Base-by-base conservation (phyloP, 2,113 vertebrate species). In the Litocranius walleri region DNA sequence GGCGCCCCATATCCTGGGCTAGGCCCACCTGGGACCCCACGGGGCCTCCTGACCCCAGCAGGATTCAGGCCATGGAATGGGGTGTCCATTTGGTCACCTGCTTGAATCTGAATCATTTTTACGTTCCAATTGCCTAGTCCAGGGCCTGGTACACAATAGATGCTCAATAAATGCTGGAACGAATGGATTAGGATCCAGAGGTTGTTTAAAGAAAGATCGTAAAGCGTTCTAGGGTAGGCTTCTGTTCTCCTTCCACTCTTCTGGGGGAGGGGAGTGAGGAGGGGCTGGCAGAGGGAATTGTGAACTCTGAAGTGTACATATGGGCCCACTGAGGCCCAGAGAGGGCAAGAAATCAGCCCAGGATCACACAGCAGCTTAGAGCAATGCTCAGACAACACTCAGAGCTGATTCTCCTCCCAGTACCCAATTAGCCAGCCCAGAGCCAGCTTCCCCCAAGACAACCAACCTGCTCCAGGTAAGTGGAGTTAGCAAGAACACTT, bases 91-190 rank as follows among this genome's bases (percentile, higher is more conserved):
- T 84, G 90, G 71, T 92, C 83, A 1, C 89, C 21, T 45, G 54
- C 87, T 52, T n/a, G 88, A 52, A n/a, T 86, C 78, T 27, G 40
- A 48, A n/a, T 85, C 77, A n/a, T 81, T 91, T 64, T 21, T 87
- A 30, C 50, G 0, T 86, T 71, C 19, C 77, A 36, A 7, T 4
- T 14, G 21, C 57, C 57, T 17, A 3, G 56, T 40, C 64, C 62
- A 3, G 78, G 61, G 57, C 71, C 90, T 90, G 74, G 93, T 84
- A 92, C 90, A 81, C 54, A 90, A 3, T 33, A 92, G 90, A 88
- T 61, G 85, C 93, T 97, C 94, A 92, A n/a, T 96, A 86, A 90
- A 64, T 90, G 74, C 64, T 77, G 9, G 56, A 21, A 27, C 27
- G 45, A 54, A 57, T 57, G 15, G 48, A 85, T 29, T 27, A n/a